These are phyloP conservation scores for Diuraphis noxia DNA, from an alignment of 1,140 invertebrate genomes.

Conservation along the genomic window DNA sequence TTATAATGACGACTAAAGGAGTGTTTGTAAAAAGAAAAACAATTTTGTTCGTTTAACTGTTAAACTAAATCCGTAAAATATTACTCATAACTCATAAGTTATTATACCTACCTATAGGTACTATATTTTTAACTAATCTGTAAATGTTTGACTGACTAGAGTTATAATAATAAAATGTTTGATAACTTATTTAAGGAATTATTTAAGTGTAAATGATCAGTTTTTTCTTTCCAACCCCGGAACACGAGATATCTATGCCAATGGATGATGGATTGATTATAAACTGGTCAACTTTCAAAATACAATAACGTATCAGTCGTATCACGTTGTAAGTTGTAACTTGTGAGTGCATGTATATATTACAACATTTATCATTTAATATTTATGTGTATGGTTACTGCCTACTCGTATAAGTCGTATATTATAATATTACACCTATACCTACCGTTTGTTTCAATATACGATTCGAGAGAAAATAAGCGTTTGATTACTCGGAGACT, in stretches of 20 bases:
- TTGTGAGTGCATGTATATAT: neutral
- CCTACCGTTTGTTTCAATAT: neutral
- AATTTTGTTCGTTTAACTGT: too few species aligned
- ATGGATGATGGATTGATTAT: neutral
- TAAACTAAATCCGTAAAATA: too few species aligned
- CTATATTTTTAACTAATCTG: too few species aligned
- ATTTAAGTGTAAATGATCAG: neutral
- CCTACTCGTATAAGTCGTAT: neutral
- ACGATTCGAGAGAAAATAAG: neutral
- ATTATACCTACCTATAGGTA: too few species aligned
- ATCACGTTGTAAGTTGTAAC: neutral
- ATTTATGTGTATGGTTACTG: neutral
- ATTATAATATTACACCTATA: neutral
- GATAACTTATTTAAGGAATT: neutral
- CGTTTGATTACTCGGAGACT: neutral
- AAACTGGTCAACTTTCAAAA: neutral
- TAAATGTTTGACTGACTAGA: neutral
- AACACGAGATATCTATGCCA: neutral
- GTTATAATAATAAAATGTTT: neutral
- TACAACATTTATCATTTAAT: too few species aligned
- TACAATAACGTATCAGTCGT: neutral
- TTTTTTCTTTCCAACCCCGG: neutral
- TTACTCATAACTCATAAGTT: too few species aligned
- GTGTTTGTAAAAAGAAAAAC: too few species aligned
- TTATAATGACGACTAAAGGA: too few species aligned